These are phyloP conservation scores for Papilio helenus DNA, from an alignment of 1,140 invertebrate genomes.

Conservation along the genomic window DNA sequence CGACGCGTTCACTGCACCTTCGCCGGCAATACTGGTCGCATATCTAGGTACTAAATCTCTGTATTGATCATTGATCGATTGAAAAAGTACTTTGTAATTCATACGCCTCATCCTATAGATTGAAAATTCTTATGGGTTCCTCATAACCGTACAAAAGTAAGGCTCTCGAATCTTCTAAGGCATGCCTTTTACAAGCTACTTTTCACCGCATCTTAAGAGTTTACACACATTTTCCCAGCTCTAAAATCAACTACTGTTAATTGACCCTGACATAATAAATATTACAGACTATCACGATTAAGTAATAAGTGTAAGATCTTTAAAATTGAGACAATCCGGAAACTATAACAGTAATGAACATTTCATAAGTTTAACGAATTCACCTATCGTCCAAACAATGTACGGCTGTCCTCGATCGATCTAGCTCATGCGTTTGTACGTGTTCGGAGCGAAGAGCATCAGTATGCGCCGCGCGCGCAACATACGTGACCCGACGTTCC, in stretches of 20 bases:
- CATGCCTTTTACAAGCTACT: too few relatives aligned
- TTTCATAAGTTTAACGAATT: slow-evolving; percentile 34
- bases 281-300: not conserved
- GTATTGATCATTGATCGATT: not conserved
- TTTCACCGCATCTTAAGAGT: too few relatives aligned
- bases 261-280: not conserved
- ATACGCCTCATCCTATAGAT: not conserved
- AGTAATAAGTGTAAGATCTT: not conserved
- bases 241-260: not conserved
- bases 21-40: not conserved
- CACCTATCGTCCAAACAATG: slow-evolving; percentile 25
- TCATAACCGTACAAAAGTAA: too few relatives aligned
- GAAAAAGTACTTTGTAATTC: not conserved
- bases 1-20: slow-evolving; percentile 31
- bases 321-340: not conserved
- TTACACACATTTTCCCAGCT: not conserved
- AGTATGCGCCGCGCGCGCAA: slow-evolving; percentile 62
- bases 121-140: not conserved
- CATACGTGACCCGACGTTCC: slow-evolving; percentile 68
- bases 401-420: slow-evolving; percentile 31
- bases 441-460: slow-evolving; percentile 49
- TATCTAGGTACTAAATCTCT: not conserved
- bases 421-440: slow-evolving; percentile 22
- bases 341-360: slow-evolving; percentile 30
- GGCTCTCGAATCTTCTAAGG: too few relatives aligned